A percentile compares a stretch with the other conserved stretches of the same genome.
These are phyloP conservation scores for Thaumetopoea pityocampa DNA, from an alignment of 1,140 invertebrate genomes.

Conservation along the genomic window DNA sequence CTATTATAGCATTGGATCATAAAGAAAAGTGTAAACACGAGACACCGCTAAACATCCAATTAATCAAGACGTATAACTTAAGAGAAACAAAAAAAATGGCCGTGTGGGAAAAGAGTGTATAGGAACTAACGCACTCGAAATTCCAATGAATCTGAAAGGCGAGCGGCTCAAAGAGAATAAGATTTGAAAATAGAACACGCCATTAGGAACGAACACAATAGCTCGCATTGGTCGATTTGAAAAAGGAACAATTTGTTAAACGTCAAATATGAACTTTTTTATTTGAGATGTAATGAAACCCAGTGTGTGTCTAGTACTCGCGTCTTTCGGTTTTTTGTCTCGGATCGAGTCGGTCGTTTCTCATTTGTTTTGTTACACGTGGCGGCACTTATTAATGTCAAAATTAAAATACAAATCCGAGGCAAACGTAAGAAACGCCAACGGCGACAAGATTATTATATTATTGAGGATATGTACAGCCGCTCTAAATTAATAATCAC, in stretches of 20 bases:
- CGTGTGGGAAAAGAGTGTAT: constrained; percentile 66
- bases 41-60: constrained; percentile 65
- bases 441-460: constrained; percentile 62
- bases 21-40: too few relatives aligned
- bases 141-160: constrained; percentile 71
- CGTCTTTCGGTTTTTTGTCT: constrained; percentile 56
- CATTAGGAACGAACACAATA: constrained; percentile 72
- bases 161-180: constrained; percentile 72
- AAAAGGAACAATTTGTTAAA: constrained; percentile 76
- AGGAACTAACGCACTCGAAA: constrained; percentile 68
- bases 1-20: too few relatives aligned
- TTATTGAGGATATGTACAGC: constrained; percentile 44
- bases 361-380: constrained; percentile 60
- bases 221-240: constrained; percentile 75
- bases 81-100: constrained; percentile 61
- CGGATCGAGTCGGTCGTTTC: constrained; percentile 46
- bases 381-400: constrained; percentile 61
- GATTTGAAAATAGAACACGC: constrained; percentile 74
- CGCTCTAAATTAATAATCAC: constrained; percentile 55
- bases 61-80: constrained; percentile 68
- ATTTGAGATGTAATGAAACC: constrained; percentile 68
- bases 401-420: constrained; percentile 64
- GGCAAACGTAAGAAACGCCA: constrained; percentile 52
- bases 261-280: constrained; percentile 75
- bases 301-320: constrained; percentile 63